A percentile compares a stretch with the other conserved stretches of the same genome.
phyloP scores from a whole-genome alignment of 2,113 vertebrate genomes.

The Alethe diademata region DNA sequence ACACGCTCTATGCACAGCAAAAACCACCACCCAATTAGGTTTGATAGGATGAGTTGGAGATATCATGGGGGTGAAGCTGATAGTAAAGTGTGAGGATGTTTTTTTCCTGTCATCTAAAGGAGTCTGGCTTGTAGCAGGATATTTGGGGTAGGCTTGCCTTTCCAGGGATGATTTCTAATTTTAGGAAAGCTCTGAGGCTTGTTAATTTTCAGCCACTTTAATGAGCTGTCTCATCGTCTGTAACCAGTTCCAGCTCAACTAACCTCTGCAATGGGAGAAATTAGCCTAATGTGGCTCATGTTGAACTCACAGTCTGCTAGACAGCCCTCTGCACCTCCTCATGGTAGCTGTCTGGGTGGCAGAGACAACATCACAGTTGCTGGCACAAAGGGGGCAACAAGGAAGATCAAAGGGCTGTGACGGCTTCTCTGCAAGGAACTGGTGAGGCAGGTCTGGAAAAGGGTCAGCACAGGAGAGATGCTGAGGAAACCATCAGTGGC shows the following conservation, averaged over 20 bases:
- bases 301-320: not conserved
- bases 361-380: not conserved
- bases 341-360: not conserved
- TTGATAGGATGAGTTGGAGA: not conserved
- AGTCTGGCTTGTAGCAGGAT: not conserved
- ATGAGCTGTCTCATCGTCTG: not conserved
- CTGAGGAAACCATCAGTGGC: not conserved
- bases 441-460: not conserved
- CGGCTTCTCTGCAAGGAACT: not conserved
- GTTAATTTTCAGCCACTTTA: not conserved
- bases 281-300: not conserved
- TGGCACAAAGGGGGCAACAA: not conserved
- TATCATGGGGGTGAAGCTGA: not conserved
- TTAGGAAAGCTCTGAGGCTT: not conserved
- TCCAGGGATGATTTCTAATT: not conserved
- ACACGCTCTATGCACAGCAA: not conserved
- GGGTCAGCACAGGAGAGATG: not conserved
- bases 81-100: not conserved
- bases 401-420: not conserved
- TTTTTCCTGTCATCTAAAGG: not conserved
- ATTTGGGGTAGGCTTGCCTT: not conserved
- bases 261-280: not conserved
- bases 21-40: not conserved
- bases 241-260: not conserved
- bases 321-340: not conserved